Base-by-base conservation (phyloP, 2,797 vertebrate genomes). In the Betta splendens region DNA sequence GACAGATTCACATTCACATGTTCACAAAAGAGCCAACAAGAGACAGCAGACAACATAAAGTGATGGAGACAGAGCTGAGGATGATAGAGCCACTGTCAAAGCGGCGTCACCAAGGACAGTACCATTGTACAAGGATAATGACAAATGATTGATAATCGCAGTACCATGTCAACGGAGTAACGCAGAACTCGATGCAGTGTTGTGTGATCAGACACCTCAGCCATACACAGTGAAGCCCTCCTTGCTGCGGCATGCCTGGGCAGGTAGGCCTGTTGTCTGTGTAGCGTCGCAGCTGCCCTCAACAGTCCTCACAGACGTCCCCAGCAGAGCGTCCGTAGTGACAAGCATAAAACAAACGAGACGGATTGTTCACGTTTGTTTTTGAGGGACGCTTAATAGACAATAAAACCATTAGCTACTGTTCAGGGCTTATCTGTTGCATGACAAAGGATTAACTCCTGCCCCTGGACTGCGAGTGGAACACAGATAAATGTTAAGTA, bases 241-340 rank as follows among this genome's bases (percentile, higher is more conserved):
- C 49, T 39, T 72, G 69, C 69, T 22, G 29, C 35, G 29, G 38
- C 82, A 26, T 65, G 84, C 40, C 79, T 5, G 0, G 64, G 50
- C 81, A 75, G 17, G 71, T 64, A 15, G 9, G 38, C 35, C 9
- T 62, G 28, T 40, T 56, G 54, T 48, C 47, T 65, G 36, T 33
- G 28, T 29, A 39, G 37, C n/a, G 0, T 55, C 36, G 13, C 5
- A 18, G 21, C 61, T 2, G 5, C 16, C 46, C 25, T 13, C 16
- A 48, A 49, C 1, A 57, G 22, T 22, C 11, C 17, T 61, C n/a
- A n/a, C n/a, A n/a, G n/a, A n/a, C n/a, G n/a, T 63, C 70, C 48
- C 56, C 54, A 49, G 46, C 53, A 44, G 73, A 66, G 58, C 23
- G 23, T 7, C 56, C 81, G 68, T 72, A 77, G 18, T 75, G 75